These are phyloP conservation scores for Ursus arctos DNA, from an alignment of 2,113 vertebrate genomes.

Conservation along the genomic window DNA sequence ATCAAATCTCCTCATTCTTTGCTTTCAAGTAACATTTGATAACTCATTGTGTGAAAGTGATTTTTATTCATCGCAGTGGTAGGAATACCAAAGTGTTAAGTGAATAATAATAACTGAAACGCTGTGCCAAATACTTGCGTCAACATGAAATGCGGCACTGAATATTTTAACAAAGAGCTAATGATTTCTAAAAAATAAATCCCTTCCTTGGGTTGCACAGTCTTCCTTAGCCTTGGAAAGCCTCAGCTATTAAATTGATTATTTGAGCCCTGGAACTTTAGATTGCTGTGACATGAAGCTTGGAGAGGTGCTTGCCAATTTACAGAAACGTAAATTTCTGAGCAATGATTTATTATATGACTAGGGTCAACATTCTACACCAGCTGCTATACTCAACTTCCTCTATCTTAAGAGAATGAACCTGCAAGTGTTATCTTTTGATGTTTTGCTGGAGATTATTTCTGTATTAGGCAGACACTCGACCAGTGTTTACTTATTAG, in stretches of 20 bases:
- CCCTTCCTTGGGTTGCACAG: not conserved
- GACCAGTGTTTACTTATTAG: not conserved
- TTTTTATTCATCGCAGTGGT: not conserved
- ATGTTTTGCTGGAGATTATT: not conserved
- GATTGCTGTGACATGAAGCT: not conserved
- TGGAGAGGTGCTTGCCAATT: not conserved
- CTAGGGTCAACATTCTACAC: not conserved
- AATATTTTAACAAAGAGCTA: not conserved
- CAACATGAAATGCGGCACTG: not conserved
- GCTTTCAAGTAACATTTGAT: not conserved
- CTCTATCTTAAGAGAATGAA: not conserved
- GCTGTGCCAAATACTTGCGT: not conserved
- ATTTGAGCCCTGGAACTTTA: not conserved
- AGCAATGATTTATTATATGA: not conserved
- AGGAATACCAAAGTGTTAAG: not conserved
- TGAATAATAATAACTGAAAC: not conserved
- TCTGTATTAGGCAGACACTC: not conserved
- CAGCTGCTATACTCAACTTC: not conserved
- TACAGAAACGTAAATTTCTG: not conserved
- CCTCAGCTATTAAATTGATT: not conserved
- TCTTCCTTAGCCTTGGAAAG: not conserved
- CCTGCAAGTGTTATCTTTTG: not conserved
- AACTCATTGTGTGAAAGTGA: not conserved
- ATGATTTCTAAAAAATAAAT: not conserved
- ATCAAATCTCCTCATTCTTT: not conserved